Conservation (phyloP, 2,888 invertebrate species). For the Megamerina dolium region DNA sequence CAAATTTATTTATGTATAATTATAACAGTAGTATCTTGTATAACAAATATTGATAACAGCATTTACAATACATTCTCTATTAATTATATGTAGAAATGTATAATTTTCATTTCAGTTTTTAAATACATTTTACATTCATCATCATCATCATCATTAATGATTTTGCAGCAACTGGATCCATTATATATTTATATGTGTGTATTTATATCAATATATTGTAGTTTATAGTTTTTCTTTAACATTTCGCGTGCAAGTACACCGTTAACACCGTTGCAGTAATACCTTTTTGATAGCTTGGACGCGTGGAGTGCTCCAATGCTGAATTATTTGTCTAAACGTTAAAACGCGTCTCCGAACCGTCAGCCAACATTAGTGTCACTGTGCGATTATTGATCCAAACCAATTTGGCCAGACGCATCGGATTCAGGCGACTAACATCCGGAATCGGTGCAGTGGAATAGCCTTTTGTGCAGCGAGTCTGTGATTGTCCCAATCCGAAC, state of each 20-base stretch:
- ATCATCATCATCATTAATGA: no score
- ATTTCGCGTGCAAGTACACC: background rate
- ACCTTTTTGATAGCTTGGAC: background rate
- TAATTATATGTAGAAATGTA: no score
- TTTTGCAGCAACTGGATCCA: constrained; percentile 15
- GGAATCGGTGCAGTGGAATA: constrained; percentile 91
- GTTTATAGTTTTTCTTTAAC: constrained; percentile 6
- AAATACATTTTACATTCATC: constrained; percentile 23
- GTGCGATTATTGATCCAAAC: constrained; percentile 94
- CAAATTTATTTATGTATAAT: constrained; percentile 22
- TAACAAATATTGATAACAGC: constrained; percentile 25
- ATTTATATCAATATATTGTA: constrained; percentile 7
- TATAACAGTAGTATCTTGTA: constrained; percentile 21
- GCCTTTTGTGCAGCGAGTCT: constrained; percentile 92
- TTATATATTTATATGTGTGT: constrained; percentile 12
- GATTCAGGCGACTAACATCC: constrained; percentile 78
- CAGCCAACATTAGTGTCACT: constrained; percentile 89
- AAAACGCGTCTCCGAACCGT: constrained; percentile 87
- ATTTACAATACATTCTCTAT: constrained; percentile 16
- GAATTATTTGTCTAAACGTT: constrained; percentile 57
- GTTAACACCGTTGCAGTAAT: no score
- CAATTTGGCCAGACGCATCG: constrained; percentile 82
- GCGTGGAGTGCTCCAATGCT: background rate
- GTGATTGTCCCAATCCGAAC: constrained; percentile 96
- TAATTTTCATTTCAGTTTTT: no score